phyloP scores from a whole-genome alignment of 1,140 invertebrate genomes.

The Leptinotarsa undecemlineata region DNA sequence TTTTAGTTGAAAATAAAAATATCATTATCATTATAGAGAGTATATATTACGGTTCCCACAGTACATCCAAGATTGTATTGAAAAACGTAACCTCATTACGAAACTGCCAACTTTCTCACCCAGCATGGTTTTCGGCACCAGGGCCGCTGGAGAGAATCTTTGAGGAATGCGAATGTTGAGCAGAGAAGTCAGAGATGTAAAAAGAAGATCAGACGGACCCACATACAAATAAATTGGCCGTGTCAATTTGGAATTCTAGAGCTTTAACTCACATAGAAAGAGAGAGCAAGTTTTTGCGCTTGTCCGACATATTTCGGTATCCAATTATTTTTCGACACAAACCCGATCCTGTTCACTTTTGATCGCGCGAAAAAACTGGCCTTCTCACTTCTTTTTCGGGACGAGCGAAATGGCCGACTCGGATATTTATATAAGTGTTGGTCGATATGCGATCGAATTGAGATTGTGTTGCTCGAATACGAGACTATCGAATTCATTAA shows the following conservation, averaged over 20 bases:
- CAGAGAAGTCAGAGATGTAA: slow-evolving; percentile 25
- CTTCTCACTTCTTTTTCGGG: slow-evolving; percentile 39
- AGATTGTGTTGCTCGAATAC: slow-evolving; percentile 30
- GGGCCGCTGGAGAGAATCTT: neutral
- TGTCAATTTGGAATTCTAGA: slow-evolving; percentile 50
- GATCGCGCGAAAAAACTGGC: slow-evolving; percentile 41
- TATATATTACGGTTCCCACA: too few species aligned
- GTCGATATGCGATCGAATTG: slow-evolving; percentile 32
- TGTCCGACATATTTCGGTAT: slow-evolving; percentile 43
- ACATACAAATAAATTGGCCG: slow-evolving; percentile 47
- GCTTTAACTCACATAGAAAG: slow-evolving; percentile 47
- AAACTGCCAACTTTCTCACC: neutral
- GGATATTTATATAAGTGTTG: slow-evolving; percentile 37
- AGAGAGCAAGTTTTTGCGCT: slow-evolving; percentile 43
- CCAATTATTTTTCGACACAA: slow-evolving; percentile 50
- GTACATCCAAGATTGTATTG: too few species aligned
- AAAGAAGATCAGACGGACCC: slow-evolving; percentile 38
- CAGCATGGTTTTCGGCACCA: neutral
- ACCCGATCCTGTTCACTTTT: slow-evolving; percentile 46
- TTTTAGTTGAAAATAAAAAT: too few species aligned
- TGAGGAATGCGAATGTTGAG: slow-evolving; percentile 28
- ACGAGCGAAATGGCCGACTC: slow-evolving; percentile 34
- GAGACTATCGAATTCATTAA: slow-evolving; percentile 39
- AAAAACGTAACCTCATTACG: neutral
- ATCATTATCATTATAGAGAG: too few species aligned